Percentiles rank a stretch among this genome's conserved stretches.
phyloP scores from a whole-genome alignment of 1,140 invertebrate species.

The Drosophila leontia region DNA sequence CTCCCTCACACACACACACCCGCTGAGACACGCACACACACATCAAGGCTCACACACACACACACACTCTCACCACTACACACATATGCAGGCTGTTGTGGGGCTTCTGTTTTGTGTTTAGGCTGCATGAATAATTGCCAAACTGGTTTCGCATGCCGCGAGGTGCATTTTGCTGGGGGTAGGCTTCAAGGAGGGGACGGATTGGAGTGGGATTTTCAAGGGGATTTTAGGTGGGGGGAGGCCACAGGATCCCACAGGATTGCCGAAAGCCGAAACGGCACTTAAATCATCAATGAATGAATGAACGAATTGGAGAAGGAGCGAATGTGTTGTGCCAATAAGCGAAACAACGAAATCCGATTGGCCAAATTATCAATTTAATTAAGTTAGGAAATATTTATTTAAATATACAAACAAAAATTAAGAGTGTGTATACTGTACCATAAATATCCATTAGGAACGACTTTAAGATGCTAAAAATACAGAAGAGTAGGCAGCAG shows the following conservation, averaged over 20 bases:
- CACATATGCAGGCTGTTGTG: constrained; percentile 14
- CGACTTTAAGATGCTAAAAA: background rate
- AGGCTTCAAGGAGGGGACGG: background rate
- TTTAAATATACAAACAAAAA: background rate
- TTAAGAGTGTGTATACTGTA: background rate
- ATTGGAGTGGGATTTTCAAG: background rate
- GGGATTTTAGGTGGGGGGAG: background rate
- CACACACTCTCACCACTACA: constrained; percentile 1
- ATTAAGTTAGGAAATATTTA: background rate
- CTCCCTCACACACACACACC: background rate
- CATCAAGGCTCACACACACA: background rate
- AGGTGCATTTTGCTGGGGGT: constrained; percentile 34
- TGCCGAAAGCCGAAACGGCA: constrained; percentile 55
- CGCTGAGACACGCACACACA: background rate
- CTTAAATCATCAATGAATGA: constrained; percentile 64
- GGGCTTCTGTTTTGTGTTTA: constrained; percentile 60
- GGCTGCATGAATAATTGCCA: constrained; percentile 77
- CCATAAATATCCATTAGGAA: background rate
- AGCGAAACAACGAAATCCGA: background rate
- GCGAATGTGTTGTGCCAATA: constrained; percentile 13
- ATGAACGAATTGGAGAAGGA: constrained; percentile 7
- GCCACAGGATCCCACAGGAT: constrained; percentile 35
- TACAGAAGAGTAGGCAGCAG: background rate
- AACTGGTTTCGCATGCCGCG: constrained; percentile 48
- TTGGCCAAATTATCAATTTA: constrained; percentile 15